Evolutionary conservation across 2,113 vertebrate species (phyloP).

Genomic region (Nothoprocta perdicaria): DNA sequence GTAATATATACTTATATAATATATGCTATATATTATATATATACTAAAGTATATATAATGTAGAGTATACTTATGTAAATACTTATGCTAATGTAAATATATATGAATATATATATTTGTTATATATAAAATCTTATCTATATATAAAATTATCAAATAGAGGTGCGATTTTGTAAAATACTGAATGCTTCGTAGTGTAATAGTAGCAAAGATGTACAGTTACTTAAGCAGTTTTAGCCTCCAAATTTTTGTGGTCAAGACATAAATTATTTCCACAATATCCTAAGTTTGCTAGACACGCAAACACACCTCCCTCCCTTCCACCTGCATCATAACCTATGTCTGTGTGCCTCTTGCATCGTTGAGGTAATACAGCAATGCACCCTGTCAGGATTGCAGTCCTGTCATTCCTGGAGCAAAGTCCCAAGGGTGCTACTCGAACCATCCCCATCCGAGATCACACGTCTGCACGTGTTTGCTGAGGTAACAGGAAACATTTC

Average conservation of each 20-base stretch:
- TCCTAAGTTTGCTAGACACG: not conserved
- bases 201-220: not conserved
- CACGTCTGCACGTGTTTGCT: not conserved
- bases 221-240: not conserved
- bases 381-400: not conserved
- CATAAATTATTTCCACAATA: not conserved
- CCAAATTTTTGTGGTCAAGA: not conserved
- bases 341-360: not conserved
- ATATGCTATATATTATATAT: too few species aligned
- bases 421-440: accelerated
- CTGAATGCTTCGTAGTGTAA: not conserved
- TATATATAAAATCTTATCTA: too few species aligned
- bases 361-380: not conserved
- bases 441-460: not conserved
- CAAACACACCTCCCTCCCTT: not conserved
- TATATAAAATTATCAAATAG: not conserved
- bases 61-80: too few species aligned
- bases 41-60: too few species aligned
- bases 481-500: not conserved
- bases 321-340: not conserved
- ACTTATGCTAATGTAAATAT: too few species aligned
- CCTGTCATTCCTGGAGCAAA: not conserved
- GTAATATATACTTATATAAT: too few species aligned
- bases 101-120: too few species aligned
- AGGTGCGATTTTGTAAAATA: not conserved